phyloP scores from a whole-genome alignment of 1,140 invertebrate genomes.

The Leptinotarsa lineolata region DNA sequence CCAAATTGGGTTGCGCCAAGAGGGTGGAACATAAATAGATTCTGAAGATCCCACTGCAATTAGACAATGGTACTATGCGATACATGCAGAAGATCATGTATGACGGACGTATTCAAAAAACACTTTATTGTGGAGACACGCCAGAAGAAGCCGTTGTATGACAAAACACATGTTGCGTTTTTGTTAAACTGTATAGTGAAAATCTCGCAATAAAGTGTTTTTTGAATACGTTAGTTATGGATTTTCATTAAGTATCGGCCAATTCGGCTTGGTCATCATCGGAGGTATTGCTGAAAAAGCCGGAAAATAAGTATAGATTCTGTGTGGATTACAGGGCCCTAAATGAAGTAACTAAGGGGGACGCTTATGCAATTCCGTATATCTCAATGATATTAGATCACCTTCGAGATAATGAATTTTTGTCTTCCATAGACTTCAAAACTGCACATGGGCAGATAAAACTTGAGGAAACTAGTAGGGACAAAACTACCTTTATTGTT shows the following conservation, averaged over 20 bases:
- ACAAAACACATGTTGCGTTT: too few relatives aligned
- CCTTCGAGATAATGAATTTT: background rate
- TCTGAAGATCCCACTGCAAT: too few relatives aligned
- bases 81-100: conserved; percentile 14
- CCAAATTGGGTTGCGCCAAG: too few relatives aligned
- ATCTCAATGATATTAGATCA: conserved; percentile 19
- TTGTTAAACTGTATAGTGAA: too few relatives aligned
- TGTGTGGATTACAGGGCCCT: conserved; percentile 54
- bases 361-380: conserved; percentile 43
- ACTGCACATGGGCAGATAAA: conserved; percentile 36
- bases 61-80: background rate
- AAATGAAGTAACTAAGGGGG: conserved; percentile 53
- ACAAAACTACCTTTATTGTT: conserved; percentile 47
- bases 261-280: conserved; percentile 50
- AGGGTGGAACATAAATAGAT: too few relatives aligned
- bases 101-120: too few relatives aligned
- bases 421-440: conserved; percentile 47
- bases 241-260: too few relatives aligned
- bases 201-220: too few relatives aligned
- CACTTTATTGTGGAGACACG: too few relatives aligned
- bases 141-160: too few relatives aligned
- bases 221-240: too few relatives aligned
- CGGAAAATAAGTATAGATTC: conserved; percentile 47
- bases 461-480: conserved; percentile 26
- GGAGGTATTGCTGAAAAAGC: conserved; percentile 50